These are phyloP conservation scores for Lepidurus arcticus DNA, from an alignment of 1,140 invertebrate genomes.

Conservation along the genomic window DNA sequence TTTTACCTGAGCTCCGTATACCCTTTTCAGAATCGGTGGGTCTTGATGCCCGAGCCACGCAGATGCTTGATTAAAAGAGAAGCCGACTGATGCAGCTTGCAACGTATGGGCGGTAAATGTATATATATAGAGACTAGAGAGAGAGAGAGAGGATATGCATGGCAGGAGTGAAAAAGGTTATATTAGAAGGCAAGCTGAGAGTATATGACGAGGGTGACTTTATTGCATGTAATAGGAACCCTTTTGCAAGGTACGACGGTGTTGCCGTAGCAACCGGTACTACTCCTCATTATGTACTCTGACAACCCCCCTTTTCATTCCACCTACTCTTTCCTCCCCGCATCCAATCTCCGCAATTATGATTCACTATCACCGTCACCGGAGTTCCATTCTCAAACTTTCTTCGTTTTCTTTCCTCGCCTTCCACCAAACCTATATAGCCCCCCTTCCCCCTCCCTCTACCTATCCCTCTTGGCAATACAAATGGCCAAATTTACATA, in stretches of 20 bases:
- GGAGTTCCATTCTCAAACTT: background rate
- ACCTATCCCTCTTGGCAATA: background rate
- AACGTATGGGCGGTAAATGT: background rate
- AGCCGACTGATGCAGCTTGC: conserved; percentile 3
- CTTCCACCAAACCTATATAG: background rate
- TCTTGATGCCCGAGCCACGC: background rate
- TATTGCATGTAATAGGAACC: background rate
- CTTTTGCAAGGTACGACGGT: background rate
- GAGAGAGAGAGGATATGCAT: background rate
- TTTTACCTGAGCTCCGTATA: conserved; percentile 4
- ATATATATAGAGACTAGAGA: too few relatives aligned
- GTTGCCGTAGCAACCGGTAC: conserved; percentile 2
- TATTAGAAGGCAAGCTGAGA: conserved; percentile 21
- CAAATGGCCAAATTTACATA: conserved; percentile 11
- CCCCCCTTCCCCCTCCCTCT: background rate
- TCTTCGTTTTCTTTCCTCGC: background rate
- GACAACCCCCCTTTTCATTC: background rate
- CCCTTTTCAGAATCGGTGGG: background rate
- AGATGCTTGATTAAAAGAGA: conserved; percentile 22
- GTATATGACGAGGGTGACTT: conserved; percentile 21
- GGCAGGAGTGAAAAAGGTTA: background rate
- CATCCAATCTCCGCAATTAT: conserved; percentile 2
- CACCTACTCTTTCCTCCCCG: background rate
- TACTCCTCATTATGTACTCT: conserved; percentile 11
- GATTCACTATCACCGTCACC: background rate